Evolutionary conservation across 1,140 invertebrate genomes (phyloP).

Genomic region (Bradysia coprophila): DNA sequence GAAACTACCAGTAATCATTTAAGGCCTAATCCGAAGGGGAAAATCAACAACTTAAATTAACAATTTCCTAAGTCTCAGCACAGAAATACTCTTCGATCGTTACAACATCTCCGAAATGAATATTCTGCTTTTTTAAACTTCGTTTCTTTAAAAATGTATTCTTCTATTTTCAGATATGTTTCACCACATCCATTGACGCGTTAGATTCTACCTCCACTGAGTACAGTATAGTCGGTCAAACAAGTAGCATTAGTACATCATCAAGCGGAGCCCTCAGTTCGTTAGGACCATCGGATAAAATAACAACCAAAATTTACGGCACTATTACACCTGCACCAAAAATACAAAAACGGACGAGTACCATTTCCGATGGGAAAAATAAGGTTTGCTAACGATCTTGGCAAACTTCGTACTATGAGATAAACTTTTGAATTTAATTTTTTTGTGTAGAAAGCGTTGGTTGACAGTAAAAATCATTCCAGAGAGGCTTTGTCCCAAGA

Average conservation of each 20-base stretch:
- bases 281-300: background rate
- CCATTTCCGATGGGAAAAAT: background rate
- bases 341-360: background rate
- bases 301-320: background rate
- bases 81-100: no score
- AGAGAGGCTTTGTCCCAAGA: conserved; percentile 41
- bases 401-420: background rate
- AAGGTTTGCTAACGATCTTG: background rate
- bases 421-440: background rate
- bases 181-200: no score
- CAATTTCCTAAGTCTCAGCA: no score
- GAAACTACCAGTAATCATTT: no score
- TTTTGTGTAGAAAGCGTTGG: background rate
- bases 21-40: no score
- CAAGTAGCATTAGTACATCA: background rate
- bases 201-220: conserved; percentile 1
- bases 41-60: no score
- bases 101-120: no score
- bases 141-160: no score
- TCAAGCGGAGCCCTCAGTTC: background rate
- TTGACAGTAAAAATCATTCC: conserved; percentile 31
- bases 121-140: no score
- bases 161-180: no score
- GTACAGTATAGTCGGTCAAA: conserved; percentile 1
- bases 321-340: background rate